These are phyloP conservation scores for Cyclophora albipunctata DNA, from an alignment of 2,888 invertebrate species.

Conservation along the genomic window DNA sequence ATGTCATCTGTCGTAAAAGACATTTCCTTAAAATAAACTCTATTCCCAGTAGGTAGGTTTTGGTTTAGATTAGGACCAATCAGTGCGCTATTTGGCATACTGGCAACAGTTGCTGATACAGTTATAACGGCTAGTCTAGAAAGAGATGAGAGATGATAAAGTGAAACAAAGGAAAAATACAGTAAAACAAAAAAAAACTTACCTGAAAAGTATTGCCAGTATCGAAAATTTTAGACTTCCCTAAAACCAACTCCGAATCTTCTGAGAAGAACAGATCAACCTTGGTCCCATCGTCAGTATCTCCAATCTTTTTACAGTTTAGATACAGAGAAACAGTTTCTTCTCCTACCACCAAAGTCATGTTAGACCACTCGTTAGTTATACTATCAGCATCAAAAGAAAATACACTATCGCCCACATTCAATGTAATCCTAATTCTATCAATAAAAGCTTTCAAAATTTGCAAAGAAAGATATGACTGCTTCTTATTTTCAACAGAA, in stretches of 20 bases:
- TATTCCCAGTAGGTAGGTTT: too few species aligned
- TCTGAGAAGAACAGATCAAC: slow-evolving; percentile 7
- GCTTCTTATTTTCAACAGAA: slow-evolving; percentile 28
- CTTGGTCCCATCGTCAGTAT: background rate
- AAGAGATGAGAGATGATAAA: too few species aligned
- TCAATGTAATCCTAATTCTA: slow-evolving; percentile 18
- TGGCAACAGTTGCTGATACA: too few species aligned
- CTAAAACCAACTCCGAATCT: slow-evolving; percentile 9
- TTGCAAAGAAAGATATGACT: too few species aligned
- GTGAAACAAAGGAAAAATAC: too few species aligned
- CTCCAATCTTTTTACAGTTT: slow-evolving; percentile 17
- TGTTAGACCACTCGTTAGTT: slow-evolving; percentile 19
- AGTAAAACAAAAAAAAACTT: slow-evolving; percentile 3
- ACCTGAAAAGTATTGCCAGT: slow-evolving; percentile 8
- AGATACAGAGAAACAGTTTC: slow-evolving; percentile 17
- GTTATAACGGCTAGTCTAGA: too few species aligned
- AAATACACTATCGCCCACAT: background rate
- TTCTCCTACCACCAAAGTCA: slow-evolving; percentile 25
- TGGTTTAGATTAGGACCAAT: too few species aligned
- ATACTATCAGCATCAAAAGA: slow-evolving; percentile 4
- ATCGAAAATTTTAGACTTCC: slow-evolving; percentile 7
- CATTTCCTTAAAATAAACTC: too few species aligned
- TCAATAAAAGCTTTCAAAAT: too few species aligned
- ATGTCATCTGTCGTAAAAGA: too few species aligned
- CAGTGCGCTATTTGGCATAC: too few species aligned